phyloP scores from a whole-genome alignment of 2,797 vertebrate genomes.

The Spea hammondii region DNA sequence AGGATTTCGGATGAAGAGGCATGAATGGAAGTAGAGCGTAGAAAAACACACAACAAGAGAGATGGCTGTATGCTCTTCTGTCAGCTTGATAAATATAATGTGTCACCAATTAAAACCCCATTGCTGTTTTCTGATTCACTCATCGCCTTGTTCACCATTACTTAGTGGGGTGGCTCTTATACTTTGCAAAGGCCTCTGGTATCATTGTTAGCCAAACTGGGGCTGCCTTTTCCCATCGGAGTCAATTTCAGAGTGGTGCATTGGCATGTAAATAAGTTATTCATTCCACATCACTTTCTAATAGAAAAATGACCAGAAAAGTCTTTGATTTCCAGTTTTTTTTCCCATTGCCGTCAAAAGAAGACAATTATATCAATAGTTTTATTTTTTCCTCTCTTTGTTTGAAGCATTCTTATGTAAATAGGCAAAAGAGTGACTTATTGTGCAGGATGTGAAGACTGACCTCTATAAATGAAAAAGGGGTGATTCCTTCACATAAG shows the following conservation, averaged over 20 bases:
- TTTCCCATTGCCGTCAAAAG: constrained; percentile 54
- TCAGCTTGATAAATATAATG: constrained; percentile 96
- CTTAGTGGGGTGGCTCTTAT: constrained; percentile 79
- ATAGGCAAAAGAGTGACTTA: constrained; percentile 62
- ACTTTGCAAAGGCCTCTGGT: constrained; percentile 64
- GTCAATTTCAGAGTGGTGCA: constrained; percentile 71
- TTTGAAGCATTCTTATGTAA: constrained; percentile 75
- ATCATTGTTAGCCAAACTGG: constrained; percentile 79
- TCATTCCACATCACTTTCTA: constrained; percentile 81
- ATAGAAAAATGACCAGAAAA: constrained; percentile 85
- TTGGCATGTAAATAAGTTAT: constrained; percentile 97
- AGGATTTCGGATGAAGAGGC: constrained; percentile 60
- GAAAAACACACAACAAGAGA: constrained; percentile 84
- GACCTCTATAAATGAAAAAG: constrained; percentile 26
- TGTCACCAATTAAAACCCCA: constrained; percentile 97
- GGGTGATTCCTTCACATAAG: constrained; percentile 2
- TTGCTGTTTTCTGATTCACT: constrained; percentile 86
- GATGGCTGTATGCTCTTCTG: constrained; percentile 75
- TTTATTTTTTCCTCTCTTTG: constrained; percentile 66
- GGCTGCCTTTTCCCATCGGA: constrained; percentile 81
- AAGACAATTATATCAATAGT: constrained; percentile 88
- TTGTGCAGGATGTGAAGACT: constrained; percentile 30
- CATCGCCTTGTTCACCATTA: constrained; percentile 84
- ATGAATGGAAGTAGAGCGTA: constrained; percentile 77
- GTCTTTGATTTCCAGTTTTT: constrained; percentile 86